These are phyloP conservation scores for Geotrypetes seraphini DNA, from an alignment of 2,797 vertebrate species.

Conservation along the genomic window DNA sequence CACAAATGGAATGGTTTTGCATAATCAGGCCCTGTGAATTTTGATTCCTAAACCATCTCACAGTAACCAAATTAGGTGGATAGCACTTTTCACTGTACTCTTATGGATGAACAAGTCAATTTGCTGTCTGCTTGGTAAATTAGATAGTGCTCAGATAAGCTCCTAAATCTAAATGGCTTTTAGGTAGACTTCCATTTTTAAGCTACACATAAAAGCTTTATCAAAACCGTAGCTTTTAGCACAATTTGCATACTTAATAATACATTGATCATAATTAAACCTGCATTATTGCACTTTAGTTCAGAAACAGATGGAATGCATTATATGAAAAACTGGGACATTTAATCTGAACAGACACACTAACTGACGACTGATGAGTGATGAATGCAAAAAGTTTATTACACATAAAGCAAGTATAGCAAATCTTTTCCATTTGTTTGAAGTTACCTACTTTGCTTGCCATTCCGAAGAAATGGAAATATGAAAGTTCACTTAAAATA, in stretches of 20 bases:
- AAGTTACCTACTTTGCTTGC: constrained; percentile 23
- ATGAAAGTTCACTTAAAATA: constrained; percentile 25
- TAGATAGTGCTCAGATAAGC: constrained; percentile 61
- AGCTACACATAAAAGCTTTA: constrained; percentile 72
- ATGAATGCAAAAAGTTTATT: constrained; percentile 62
- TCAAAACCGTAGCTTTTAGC: constrained; percentile 69
- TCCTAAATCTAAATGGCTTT: constrained; percentile 71
- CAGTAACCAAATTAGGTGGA: constrained; percentile 67
- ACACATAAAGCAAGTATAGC: constrained; percentile 11
- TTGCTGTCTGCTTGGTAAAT: constrained; percentile 62
- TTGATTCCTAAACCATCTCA: constrained; percentile 51
- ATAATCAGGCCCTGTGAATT: constrained; percentile 47
- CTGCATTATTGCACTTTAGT: constrained; percentile 74
- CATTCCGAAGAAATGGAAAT: constrained; percentile 17
- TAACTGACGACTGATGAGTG: constrained; percentile 47
- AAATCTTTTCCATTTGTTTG: background rate
- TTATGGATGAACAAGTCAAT: constrained; percentile 60
- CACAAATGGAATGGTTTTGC: constrained; percentile 55
- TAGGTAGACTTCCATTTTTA: constrained; percentile 71
- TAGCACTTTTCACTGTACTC: constrained; percentile 65
- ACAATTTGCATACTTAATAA: constrained; percentile 77
- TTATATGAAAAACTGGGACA: constrained; percentile 55
- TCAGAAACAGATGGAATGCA: constrained; percentile 71
- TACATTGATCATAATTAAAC: constrained; percentile 76
- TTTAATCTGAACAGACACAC: constrained; percentile 54